Evolutionary conservation across 64 coral and sea anemone species (phyloP).

Genomic region (Orbicella faveolata): DNA sequence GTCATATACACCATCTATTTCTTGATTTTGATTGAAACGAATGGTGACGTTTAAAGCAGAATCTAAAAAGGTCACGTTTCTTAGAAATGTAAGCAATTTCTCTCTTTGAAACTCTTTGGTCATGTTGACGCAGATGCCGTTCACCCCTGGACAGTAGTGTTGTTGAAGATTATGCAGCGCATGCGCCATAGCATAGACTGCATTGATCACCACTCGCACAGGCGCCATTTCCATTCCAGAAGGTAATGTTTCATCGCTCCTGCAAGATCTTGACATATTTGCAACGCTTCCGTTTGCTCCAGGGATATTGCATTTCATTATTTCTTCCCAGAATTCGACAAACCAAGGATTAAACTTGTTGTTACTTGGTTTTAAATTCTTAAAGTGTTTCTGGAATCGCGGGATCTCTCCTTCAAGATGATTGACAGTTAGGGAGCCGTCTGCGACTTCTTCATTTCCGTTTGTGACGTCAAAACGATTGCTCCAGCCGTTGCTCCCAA

Average conservation of each 20-base stretch:
- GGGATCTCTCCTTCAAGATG: slow-evolving; percentile 66
- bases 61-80: slow-evolving; percentile 85
- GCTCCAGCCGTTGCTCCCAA: slow-evolving; percentile 83
- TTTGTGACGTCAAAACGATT: slow-evolving; percentile 70
- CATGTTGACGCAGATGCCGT: slow-evolving; percentile 62
- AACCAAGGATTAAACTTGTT: slow-evolving; percentile 66
- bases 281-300: background rate
- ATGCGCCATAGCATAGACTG: slow-evolving; percentile 86
- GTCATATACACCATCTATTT: slow-evolving; percentile 78
- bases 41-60: slow-evolving; percentile 65
- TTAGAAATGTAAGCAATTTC: slow-evolving; percentile 58
- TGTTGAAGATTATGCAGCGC: slow-evolving; percentile 80
- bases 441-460: slow-evolving; percentile 57
- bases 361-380: slow-evolving; percentile 39
- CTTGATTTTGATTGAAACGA: slow-evolving; percentile 79
- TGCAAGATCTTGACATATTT: slow-evolving; percentile 5
- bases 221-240: slow-evolving; percentile 69
- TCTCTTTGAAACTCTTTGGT: slow-evolving; percentile 42
- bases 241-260: slow-evolving; percentile 56
- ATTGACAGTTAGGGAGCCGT: slow-evolving; percentile 81
- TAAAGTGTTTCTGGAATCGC: slow-evolving; percentile 64
- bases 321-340: slow-evolving; percentile 76
- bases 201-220: slow-evolving; percentile 86
- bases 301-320: slow-evolving; percentile 45
- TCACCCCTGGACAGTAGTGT: slow-evolving; percentile 38